Percentiles rank a stretch among this genome's conserved stretches.
phyloP scores from a whole-genome alignment of 2,113 vertebrate species.

The Chamaea fasciata region DNA sequence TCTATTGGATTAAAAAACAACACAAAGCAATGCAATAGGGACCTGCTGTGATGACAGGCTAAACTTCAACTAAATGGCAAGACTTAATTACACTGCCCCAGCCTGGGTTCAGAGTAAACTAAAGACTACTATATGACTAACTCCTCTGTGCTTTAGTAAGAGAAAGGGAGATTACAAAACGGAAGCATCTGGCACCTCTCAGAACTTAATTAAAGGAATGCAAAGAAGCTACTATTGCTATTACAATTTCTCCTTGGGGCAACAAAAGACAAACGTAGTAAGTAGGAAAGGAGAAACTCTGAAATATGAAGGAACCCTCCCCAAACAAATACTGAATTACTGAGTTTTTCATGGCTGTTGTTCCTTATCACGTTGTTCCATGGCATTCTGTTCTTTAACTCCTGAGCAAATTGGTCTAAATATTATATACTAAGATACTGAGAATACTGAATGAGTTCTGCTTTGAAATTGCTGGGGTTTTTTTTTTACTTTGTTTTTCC shows the following conservation, averaged over 20 bases:
- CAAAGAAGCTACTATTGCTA: slow-evolving; percentile 14
- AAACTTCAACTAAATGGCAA: background rate
- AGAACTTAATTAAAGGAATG: slow-evolving; percentile 49
- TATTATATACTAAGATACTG: background rate
- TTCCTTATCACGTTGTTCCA: background rate
- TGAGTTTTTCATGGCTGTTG: background rate
- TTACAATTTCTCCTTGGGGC: background rate
- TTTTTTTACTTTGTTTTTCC: background rate
- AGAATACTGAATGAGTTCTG: background rate
- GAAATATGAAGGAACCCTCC: background rate
- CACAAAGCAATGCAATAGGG: background rate
- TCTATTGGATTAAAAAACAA: background rate
- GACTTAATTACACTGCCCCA: slow-evolving; percentile 24
- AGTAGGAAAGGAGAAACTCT: background rate
- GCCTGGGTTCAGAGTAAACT: slow-evolving; percentile 19
- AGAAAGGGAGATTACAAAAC: background rate
- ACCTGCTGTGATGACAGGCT: slow-evolving; percentile 1
- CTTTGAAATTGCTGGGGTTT: background rate
- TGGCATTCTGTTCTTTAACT: background rate
- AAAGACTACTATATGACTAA: slow-evolving; percentile 9
- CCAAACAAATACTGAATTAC: background rate
- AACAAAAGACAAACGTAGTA: background rate
- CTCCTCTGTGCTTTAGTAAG: background rate
- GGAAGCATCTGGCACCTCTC: slow-evolving; percentile 15
- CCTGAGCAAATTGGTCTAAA: background rate